Conservation (phyloP, 1,140 invertebrate genomes). For the Arion vulgaris region DNA sequence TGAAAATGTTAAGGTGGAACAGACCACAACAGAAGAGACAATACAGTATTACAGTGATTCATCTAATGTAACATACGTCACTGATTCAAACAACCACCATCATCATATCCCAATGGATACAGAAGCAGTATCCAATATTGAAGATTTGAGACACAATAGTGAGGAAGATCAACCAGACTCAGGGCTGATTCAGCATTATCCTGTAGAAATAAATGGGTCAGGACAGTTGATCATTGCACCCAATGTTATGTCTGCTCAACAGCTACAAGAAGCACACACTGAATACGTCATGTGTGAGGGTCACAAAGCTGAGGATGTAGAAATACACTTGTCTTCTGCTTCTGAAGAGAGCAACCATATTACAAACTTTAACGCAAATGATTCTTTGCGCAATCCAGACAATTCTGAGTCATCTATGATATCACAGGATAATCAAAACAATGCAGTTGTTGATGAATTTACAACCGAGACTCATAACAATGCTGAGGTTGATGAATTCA, state of each 20-base stretch:
- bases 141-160: neutral
- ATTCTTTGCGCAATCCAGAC: neutral
- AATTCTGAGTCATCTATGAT: neutral
- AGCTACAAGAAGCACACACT: neutral
- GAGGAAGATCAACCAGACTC: neutral
- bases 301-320: conserved; percentile 14
- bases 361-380: neutral
- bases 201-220: neutral
- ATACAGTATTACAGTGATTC: neutral
- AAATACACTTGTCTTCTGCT: neutral
- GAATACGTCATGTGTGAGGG: neutral
- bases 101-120: neutral
- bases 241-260: neutral
- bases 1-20: neutral
- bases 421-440: neutral
- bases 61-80: neutral
- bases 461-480: neutral
- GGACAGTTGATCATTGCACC: neutral
- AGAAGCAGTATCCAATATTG: neutral
- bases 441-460: neutral
- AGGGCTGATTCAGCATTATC: neutral
- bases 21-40: neutral
- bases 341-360: neutral
- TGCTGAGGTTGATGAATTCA: neutral
- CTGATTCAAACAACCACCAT: neutral